Conservation (phyloP, 2,888 invertebrate genomes). For the Hypena proboscidalis region DNA sequence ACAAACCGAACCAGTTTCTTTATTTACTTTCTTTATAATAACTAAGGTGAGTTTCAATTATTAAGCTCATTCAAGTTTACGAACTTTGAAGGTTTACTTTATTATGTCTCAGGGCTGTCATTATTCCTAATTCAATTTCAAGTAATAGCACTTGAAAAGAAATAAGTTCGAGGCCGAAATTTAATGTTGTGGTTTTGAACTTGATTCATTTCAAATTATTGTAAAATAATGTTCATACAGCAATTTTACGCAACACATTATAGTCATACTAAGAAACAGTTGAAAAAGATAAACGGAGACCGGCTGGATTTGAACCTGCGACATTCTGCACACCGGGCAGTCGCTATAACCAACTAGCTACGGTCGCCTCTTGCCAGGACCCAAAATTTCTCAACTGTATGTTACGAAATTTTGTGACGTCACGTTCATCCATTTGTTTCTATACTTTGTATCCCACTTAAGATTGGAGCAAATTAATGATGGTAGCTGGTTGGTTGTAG, state of each 20-base stretch:
- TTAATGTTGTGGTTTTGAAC: neutral
- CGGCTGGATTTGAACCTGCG: no score
- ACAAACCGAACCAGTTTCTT: neutral
- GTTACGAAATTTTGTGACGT: no score
- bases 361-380: no score
- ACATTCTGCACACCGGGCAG: no score
- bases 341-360: no score
- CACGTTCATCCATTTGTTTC: no score
- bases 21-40: constrained; percentile 12
- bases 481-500: no score
- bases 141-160: constrained; percentile 30
- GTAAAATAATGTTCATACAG: neutral
- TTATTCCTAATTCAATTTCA: constrained; percentile 21
- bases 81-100: constrained; percentile 20
- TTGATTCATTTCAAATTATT: constrained; percentile 6
- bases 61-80: constrained; percentile 24
- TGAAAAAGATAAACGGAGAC: no score
- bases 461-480: no score
- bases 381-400: no score
- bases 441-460: no score
- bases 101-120: constrained; percentile 28
- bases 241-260: neutral
- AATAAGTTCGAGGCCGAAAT: constrained; percentile 16
- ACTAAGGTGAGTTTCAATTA: constrained; percentile 21
- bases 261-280: no score